Conservation (phyloP, 2,797 vertebrate genomes). For the Girardinus metallicus region DNA sequence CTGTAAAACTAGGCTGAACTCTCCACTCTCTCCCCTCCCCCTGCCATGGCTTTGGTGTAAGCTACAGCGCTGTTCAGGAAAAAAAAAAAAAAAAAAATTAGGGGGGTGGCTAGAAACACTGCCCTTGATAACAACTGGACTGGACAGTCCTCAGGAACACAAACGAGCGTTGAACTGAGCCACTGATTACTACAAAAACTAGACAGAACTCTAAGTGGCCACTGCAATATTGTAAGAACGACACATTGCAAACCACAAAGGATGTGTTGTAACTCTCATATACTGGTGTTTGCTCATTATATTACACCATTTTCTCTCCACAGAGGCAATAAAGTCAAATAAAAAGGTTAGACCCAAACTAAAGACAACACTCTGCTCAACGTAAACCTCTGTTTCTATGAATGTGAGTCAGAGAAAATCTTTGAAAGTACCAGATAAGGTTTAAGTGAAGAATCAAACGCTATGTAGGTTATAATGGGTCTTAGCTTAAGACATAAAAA, state of each 20-base stretch:
- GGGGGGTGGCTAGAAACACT: slow-evolving; percentile 34
- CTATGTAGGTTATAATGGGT: neutral
- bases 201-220: slow-evolving; percentile 7
- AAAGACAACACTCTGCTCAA: slow-evolving; percentile 1
- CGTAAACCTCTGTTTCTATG: neutral
- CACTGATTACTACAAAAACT: slow-evolving; percentile 19
- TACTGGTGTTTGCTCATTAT: slow-evolving; percentile 8
- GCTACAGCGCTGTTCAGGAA: slow-evolving; percentile 18
- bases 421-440: neutral
- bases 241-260: slow-evolving; percentile 5
- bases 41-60: slow-evolving; percentile 37
- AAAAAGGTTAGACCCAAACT: slow-evolving; percentile 19
- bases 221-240: slow-evolving; percentile 1
- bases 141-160: slow-evolving; percentile 43
- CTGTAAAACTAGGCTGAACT: slow-evolving; percentile 66
- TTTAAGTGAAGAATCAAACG: neutral
- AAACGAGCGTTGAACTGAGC: slow-evolving; percentile 12
- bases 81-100: neutral
- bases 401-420: neutral
- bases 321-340: slow-evolving; percentile 26
- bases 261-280: slow-evolving; percentile 7
- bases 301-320: neutral
- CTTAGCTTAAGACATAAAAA: slow-evolving; percentile 6
- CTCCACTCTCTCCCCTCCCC: slow-evolving; percentile 47
- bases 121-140: slow-evolving; percentile 61